Evolutionary conservation across 2,113 vertebrate species (phyloP).

Genomic region (Psammodynastes pulverulentus): DNA sequence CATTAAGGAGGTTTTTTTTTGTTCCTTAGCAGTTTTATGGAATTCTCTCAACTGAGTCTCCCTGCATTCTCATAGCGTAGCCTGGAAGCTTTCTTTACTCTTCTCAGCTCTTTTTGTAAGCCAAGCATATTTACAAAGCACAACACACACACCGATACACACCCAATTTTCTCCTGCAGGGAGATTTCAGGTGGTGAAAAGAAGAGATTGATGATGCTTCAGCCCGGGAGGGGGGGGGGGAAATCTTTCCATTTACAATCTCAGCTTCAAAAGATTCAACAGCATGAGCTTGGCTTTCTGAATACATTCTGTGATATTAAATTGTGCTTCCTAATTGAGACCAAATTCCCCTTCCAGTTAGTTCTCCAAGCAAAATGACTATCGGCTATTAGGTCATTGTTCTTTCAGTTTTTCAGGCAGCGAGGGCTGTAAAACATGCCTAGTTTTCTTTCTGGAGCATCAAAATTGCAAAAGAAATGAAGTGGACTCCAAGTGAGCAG

Average conservation of each 20-base stretch:
- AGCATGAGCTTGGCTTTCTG: background rate
- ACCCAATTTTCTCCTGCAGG: constrained; percentile 34
- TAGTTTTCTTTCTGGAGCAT: background rate
- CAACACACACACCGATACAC: constrained; percentile 26
- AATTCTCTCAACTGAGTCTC: constrained; percentile 23
- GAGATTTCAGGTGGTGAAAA: constrained; percentile 38
- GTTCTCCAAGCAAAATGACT: background rate
- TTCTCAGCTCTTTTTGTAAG: constrained; percentile 58
- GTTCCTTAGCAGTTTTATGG: constrained; percentile 31
- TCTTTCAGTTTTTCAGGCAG: background rate
- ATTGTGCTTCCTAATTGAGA: background rate
- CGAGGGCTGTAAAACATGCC: background rate
- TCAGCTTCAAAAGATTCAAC: background rate
- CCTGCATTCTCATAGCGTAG: constrained; percentile 33
- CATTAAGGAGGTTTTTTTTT: no score
- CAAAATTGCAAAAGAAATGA: background rate
- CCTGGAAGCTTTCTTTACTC: background rate
- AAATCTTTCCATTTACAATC: background rate
- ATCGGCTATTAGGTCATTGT: background rate
- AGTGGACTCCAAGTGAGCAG: background rate
- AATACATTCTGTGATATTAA: constrained; percentile 14
- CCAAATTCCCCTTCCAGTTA: background rate
- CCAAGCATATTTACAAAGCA: constrained; percentile 36
- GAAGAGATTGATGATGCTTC: constrained; percentile 27
- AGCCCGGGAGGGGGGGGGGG: background rate